phyloP scores from a whole-genome alignment of 1,140 invertebrate species.

The Megalopta genalis region DNA sequence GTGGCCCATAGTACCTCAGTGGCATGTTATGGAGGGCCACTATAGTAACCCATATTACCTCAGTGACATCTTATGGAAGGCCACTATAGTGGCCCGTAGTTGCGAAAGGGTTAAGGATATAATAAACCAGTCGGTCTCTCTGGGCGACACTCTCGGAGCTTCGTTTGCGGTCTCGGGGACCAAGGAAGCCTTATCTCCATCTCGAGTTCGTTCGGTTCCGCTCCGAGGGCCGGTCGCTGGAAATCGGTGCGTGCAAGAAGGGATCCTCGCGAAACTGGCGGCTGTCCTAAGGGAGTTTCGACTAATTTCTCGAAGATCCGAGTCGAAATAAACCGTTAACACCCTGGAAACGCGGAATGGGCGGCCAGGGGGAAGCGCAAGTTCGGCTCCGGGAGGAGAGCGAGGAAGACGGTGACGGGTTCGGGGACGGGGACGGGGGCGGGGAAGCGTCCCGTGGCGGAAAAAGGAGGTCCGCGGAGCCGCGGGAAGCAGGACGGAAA shows the following conservation, averaged over 20 bases:
- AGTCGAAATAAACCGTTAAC: conserved; percentile 65
- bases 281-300: conserved; percentile 55
- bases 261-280: conserved; percentile 45
- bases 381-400: conserved; percentile 3
- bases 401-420: too few relatives aligned
- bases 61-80: too few relatives aligned
- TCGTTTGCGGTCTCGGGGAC: conserved; percentile 21
- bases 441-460: not conserved
- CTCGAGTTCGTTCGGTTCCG: conserved; percentile 15
- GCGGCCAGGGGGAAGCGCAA: conserved; percentile 22
- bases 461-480: not conserved
- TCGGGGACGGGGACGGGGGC: too few relatives aligned
- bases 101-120: too few relatives aligned
- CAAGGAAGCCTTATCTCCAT: conserved; percentile 48
- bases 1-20: too few relatives aligned
- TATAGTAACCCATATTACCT: too few relatives aligned
- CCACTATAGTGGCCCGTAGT: too few relatives aligned
- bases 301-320: conserved; percentile 66
- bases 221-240: conserved; percentile 12
- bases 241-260: conserved; percentile 42
- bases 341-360: conserved; percentile 47
- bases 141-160: conserved; percentile 11
- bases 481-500: conserved; percentile 35
- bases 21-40: too few relatives aligned
- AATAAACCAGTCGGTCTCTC: too few relatives aligned